Percentiles rank a stretch among this genome's conserved stretches.
These are phyloP conservation scores for Stramonita haemastoma DNA, from an alignment of 2,888 invertebrate species.

Conservation along the genomic window DNA sequence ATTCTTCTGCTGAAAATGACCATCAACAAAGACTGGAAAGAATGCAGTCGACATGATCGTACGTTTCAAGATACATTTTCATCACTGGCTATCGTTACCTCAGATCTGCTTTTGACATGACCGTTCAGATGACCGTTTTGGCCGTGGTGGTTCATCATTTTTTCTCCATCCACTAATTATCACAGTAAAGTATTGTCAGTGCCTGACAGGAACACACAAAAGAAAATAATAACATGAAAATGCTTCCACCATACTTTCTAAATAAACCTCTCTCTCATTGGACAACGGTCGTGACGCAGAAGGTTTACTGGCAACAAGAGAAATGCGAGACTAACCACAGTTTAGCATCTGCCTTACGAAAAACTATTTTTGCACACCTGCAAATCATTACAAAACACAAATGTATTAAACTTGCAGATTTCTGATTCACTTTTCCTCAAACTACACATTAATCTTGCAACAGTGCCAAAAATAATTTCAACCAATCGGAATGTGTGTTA, in stretches of 20 bases:
- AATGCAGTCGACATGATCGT: slow-evolving; percentile 14
- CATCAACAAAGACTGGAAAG: slow-evolving; percentile 11
- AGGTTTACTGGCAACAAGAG: slow-evolving; percentile 22
- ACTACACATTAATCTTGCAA: background rate
- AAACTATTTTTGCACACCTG: background rate
- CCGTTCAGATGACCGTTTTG: slow-evolving; percentile 64
- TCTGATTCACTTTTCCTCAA: background rate
- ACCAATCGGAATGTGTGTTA: slow-evolving; percentile 45
- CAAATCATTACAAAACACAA: background rate
- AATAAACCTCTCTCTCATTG: slow-evolving; percentile 48
- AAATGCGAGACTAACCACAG: background rate
- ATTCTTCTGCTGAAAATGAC: slow-evolving; percentile 18
- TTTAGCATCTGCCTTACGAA: background rate
- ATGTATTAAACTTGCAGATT: slow-evolving; percentile 6
- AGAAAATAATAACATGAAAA: slow-evolving; percentile 68
- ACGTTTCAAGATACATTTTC: background rate
- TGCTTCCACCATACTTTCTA: slow-evolving; percentile 46
- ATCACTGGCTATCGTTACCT: slow-evolving; percentile 54
- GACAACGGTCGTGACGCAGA: slow-evolving; percentile 45
- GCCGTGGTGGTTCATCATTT: slow-evolving; percentile 67
- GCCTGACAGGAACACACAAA: slow-evolving; percentile 59
- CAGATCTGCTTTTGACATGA: slow-evolving; percentile 62
- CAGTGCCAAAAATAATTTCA: slow-evolving; percentile 29
- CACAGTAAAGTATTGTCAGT: slow-evolving; percentile 51
- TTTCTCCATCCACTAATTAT: slow-evolving; percentile 50